These are phyloP conservation scores for Pongo abelii DNA, from an alignment of 2,113 vertebrate species.

Conservation along the genomic window DNA sequence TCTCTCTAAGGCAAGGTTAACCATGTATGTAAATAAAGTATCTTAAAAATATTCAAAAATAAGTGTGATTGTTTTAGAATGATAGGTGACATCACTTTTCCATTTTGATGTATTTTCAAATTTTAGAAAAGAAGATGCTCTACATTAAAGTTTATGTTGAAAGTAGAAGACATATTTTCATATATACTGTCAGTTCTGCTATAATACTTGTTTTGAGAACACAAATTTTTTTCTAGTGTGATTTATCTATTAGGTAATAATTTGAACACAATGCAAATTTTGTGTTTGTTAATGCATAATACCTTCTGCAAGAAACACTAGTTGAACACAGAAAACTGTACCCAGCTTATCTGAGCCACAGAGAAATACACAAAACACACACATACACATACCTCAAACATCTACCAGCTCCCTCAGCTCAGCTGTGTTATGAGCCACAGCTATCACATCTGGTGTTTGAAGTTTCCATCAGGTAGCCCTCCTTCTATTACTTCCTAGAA, in stretches of 20 bases:
- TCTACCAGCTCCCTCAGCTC: not conserved
- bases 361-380: not conserved
- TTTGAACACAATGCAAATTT: not conserved
- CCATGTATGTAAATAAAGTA: not conserved
- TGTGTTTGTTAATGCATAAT: not conserved
- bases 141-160: not conserved
- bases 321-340: not conserved
- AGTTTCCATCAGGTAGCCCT: not conserved
- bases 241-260: not conserved
- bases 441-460: not conserved
- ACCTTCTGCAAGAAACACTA: not conserved
- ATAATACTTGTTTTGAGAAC: not conserved
- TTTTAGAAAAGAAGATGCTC: not conserved
- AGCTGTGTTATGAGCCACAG: not conserved
- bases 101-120: not conserved
- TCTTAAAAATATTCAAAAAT: not conserved
- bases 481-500: not conserved
- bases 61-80: not conserved
- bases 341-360: not conserved
- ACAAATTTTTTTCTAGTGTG: not conserved
- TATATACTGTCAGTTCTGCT: not conserved
- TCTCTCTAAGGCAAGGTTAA: not conserved
- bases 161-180: not conserved
- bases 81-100: not conserved
- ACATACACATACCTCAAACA: fast-evolving